Conservation (phyloP, 1,140 invertebrate genomes). For the Matsumurasca onukii region DNA sequence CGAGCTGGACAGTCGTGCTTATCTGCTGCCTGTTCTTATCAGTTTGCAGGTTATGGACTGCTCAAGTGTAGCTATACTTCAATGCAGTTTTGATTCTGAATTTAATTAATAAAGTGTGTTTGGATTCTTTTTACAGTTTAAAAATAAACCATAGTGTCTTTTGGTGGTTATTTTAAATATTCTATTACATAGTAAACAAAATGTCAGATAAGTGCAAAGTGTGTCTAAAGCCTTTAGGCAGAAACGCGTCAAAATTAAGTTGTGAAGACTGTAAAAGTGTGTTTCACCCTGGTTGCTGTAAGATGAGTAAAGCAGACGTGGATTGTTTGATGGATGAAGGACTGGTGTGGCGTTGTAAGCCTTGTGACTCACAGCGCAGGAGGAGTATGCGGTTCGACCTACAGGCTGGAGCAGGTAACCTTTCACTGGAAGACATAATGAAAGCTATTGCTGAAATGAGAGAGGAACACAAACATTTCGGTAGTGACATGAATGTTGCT, state of each 20-base stretch:
- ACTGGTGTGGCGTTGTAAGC: neutral
- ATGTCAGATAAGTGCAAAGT: no score
- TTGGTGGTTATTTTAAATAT: no score
- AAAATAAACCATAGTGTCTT: no score
- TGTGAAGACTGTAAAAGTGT: neutral
- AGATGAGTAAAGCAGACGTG: neutral
- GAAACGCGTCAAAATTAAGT: neutral
- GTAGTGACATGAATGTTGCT: neutral
- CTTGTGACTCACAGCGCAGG: neutral
- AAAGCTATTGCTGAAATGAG: neutral
- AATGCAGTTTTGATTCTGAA: no score
- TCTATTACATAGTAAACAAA: no score
- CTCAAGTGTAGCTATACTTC: no score
- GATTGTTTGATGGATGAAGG: neutral
- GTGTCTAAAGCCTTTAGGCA: no score
- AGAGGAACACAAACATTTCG: neutral
- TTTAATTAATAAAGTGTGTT: no score
- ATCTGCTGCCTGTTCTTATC: no score
- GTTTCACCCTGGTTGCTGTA: neutral
- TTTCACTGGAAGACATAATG: neutral
- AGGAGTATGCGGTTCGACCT: slow-evolving; percentile 1
- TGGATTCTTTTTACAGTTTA: no score
- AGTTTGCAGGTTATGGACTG: no score
- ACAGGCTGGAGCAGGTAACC: neutral
- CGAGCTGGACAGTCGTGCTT: no score